Conservation (phyloP, 2,888 invertebrate genomes). For the Ceriagrion tenellum region DNA sequence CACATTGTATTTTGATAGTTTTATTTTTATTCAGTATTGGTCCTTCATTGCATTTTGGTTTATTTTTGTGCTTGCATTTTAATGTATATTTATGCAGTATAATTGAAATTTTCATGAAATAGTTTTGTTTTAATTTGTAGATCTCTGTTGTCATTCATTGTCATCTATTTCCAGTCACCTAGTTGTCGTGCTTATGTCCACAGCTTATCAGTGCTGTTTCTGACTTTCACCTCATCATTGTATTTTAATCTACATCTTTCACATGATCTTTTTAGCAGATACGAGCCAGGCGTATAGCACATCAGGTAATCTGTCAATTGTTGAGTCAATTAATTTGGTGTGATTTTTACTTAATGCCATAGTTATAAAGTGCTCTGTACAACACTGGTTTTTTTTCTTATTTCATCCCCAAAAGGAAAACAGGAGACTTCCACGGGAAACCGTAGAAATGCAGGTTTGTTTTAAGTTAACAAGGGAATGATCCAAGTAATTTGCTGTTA, state of each 20-base stretch:
- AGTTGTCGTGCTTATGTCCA: constrained; percentile 41
- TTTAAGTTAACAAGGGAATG: constrained; percentile 46
- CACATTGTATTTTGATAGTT: neutral
- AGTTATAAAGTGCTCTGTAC: constrained; percentile 41
- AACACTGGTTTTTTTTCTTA: constrained; percentile 58
- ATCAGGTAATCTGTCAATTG: constrained; percentile 55
- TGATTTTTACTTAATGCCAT: constrained; percentile 48
- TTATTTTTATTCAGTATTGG: neutral
- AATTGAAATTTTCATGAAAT: constrained; percentile 4
- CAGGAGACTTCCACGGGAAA: constrained; percentile 62
- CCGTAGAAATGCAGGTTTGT: constrained; percentile 68
- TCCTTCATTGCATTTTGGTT: neutral
- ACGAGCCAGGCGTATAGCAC: constrained; percentile 38
- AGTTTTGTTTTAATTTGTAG: constrained; percentile 41
- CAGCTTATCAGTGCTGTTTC: constrained; percentile 41
- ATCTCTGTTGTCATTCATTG: constrained; percentile 27
- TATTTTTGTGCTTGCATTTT: neutral
- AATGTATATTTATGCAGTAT: neutral
- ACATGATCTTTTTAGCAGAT: constrained; percentile 60
- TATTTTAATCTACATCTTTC: constrained; percentile 46
- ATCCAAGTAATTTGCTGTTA: constrained; percentile 61
- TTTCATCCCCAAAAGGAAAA: constrained; percentile 61
- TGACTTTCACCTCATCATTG: constrained; percentile 43
- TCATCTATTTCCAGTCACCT: constrained; percentile 35
- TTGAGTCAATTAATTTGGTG: constrained; percentile 37